Base-by-base conservation (phyloP, 2,797 vertebrate species). In the Lepidocolaptes lacrymiger region DNA sequence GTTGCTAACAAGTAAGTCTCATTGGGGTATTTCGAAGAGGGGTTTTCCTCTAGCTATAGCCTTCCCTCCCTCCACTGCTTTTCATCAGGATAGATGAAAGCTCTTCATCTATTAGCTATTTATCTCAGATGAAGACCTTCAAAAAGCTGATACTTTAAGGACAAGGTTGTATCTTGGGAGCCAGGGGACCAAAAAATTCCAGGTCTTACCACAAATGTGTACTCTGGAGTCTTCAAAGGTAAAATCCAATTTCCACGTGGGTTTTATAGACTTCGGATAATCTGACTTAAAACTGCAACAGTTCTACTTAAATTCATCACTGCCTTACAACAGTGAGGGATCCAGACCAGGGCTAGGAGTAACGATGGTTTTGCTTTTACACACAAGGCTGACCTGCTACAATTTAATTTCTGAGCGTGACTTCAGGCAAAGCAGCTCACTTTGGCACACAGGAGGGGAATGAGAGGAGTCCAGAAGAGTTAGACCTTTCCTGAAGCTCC, bases 261-360 rank as follows among this genome's bases (percentile, higher is more conserved):
- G 52, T 90, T 96, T 94, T 92, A 92, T 0, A 91, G 52, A 88
- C 81, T 84, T 84, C 1, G 1, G 73, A 73, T 92, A 89, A 93
- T 81, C 66, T 81, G 79, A 85, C 73, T 88, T 84, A 81, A 96
- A 89, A 73, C 85, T 73, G 79, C 91, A 95, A 51, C 0, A 0
- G n/a, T 66, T 91, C 75, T 79, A 75, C 79, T 86, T 84, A 61
- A 92, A 88, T 59, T 79, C 77, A 79, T 92, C 59, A 28, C 23
- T 34, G 56, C 71, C 27, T 26, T 66, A 46, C 48, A 86, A 63
- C 43, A 73, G 36, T 7, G 37, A 91, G 39, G 54, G 51, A 58
- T 55, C 4, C 7, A 3, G 37, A 89, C 22, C 21, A 34, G 89
- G 62, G 36, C 72, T 39, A 58, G 0, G 0, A 54, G 68, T 36